Evolutionary conservation across 2,888 invertebrate genomes (phyloP), one percentile per base, ranked within the genome.

Genomic region (Leptopilina drosophilae): DNA sequence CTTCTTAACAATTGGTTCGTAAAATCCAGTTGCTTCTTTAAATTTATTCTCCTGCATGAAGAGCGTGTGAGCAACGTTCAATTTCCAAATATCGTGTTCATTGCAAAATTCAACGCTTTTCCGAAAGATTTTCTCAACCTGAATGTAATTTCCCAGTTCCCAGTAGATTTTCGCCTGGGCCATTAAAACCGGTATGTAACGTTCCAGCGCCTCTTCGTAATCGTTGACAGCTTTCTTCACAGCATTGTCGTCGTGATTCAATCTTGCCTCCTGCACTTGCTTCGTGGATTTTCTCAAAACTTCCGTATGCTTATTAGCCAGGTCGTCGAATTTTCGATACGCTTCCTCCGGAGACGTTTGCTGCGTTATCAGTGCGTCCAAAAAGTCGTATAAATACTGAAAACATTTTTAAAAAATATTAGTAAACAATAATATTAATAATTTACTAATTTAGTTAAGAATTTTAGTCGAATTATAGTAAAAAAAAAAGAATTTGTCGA

Each of bases 41-140:
- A 98, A 99, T 92, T 99, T 99, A 89, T 97, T 98, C 90, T 98
- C 98, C 92, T 99, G 99, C 99, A 99, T 99, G 91, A 99, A 99
- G 4, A 99, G 93, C 0, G 99, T 99, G 90, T 99, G 99, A 0
- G 99, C 99, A 0, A 99, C 99, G 90, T 99, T 99, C 26, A 99
- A 93, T 84, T 98, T 96, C 99, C 99, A 99, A 0, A 96, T 95
- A 87, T 99, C 98, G 87, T 98, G 98, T 89, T 99, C 99, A 85
- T 98, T 98, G 90, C 99, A 99, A 92, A 99, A 99, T 91, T 99
- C 99, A 0, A 98, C 98, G 80, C 98, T 98, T 91, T 98, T 98
- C 53, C 98, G 95, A 91, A 99, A 99, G 85, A 99, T 98, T 90
- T 98, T 97, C 91, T 99, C 99, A 1, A 99, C 99, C 89, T 98